Evolutionary conservation across 2,797 vertebrate genomes (phyloP), one percentile per base, ranked within the genome.

Genomic region (Stomatorhinus walkeri): DNA sequence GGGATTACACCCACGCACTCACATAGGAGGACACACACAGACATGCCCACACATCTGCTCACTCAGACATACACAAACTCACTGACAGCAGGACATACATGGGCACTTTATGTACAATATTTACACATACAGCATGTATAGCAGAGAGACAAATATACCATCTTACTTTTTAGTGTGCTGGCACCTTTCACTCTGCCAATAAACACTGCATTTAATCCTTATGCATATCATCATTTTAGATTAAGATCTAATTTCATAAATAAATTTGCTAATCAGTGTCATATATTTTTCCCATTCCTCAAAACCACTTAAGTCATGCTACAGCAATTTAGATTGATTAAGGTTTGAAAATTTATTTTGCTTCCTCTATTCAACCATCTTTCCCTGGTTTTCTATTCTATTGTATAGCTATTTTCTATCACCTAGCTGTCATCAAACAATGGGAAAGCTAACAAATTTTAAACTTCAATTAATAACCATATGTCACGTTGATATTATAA

Each of bases 1-100:
- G 32, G 16, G 85, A 24, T 36, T 36, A 85, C 56, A 64, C 76
- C 22, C 22, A 22, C 49, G 76, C 87, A 72, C 87, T 68, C 72
- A 68, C 79, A 14, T 36, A 72, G 56, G 79, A 54, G 83, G 36
- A 87, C 87, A 52, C 49, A 61, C 89, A 87, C 52, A 87, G n/a
- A 48, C 81, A 84, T 72, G 79, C 85, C 32, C 87, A 84, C 59
- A 88, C 79, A 81, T 86, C 43, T 59, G 24, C 9, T 24, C 16
- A 64, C 48, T 88, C 87, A 59, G 85, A 87, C 9, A 8, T 24
- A 36, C 68, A 89, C 86, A 40, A 28, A 52, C 48, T 46, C 28
- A 48, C 86, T 46, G 9, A 48, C 28, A 85, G 12, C 76, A 54
- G 43, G 22, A 72, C 48, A 52, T 51, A 87, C 64, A 64, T 48